A percentile compares a stretch with the other conserved stretches of the same genome.
Evolutionary conservation across 2,113 vertebrate genomes (phyloP).

Genomic region (Nettapus auritus): DNA sequence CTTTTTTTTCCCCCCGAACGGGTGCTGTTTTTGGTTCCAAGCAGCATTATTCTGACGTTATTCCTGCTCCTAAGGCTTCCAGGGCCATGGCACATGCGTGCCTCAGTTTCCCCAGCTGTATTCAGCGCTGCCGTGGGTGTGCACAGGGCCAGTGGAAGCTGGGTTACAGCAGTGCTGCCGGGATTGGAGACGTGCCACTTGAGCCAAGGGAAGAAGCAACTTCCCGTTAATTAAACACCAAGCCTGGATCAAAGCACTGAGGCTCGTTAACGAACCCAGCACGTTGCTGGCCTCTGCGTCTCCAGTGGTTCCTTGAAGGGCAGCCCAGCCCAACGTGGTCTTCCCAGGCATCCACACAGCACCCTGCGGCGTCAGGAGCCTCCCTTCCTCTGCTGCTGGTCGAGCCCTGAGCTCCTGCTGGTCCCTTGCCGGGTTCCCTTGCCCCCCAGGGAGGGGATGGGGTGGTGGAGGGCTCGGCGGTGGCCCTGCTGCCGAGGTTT

Average conservation of each 20-base stretch:
- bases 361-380: fast-evolving
- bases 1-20: too few relatives aligned
- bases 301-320: not conserved
- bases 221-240: not conserved
- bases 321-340: fast-evolving
- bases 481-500: not conserved
- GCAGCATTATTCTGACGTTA: too few relatives aligned
- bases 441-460: fast-evolving
- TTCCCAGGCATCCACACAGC: fast-evolving
- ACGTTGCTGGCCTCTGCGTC: fast-evolving
- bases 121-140: not conserved
- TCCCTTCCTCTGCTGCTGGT: fast-evolving
- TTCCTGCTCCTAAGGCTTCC: not conserved
- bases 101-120: not conserved
- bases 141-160: fast-evolving
- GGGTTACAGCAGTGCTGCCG: fast-evolving
- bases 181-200: not conserved
- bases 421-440: not conserved
- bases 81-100: fast-evolving
- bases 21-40: too few relatives aligned
- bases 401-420: not conserved
- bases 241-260: not conserved
- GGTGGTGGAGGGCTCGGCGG: not conserved
- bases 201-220: not conserved
- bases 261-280: not conserved